Conservation (phyloP, 2,888 invertebrate genomes). For the Cephalotes varians region DNA sequence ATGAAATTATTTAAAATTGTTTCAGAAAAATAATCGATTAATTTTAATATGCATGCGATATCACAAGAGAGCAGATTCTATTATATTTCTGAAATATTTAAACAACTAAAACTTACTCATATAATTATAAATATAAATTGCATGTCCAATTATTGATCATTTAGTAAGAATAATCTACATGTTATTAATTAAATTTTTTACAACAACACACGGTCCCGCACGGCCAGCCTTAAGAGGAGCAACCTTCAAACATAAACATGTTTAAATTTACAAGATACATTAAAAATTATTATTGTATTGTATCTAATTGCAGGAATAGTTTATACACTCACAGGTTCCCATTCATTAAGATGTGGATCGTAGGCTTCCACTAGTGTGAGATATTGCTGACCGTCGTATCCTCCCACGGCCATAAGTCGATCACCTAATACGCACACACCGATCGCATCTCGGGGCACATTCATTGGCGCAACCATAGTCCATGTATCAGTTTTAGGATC, state of each 20-base stretch:
- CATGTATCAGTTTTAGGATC: slow-evolving; percentile 93
- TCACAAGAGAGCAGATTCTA: slow-evolving; percentile 37
- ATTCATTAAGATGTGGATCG: slow-evolving; percentile 93
- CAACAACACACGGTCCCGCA: slow-evolving; percentile 95
- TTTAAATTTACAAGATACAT: slow-evolving; percentile 13
- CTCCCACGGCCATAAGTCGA: slow-evolving; percentile 93
- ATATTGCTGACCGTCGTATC: slow-evolving; percentile 96
- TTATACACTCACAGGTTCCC: slow-evolving; percentile 87
- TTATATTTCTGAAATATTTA: slow-evolving; percentile 19
- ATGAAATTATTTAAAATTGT: slow-evolving; percentile 21
- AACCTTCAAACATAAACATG: slow-evolving; percentile 87
- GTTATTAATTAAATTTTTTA: slow-evolving; percentile 72
- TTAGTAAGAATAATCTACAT: slow-evolving; percentile 12
- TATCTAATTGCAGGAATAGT: not conserved
- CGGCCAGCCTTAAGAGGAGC: slow-evolving; percentile 93
- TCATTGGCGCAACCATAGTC: slow-evolving; percentile 94
- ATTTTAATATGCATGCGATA: slow-evolving; percentile 27
- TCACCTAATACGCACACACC: slow-evolving; percentile 95
- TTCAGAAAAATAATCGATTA: slow-evolving; percentile 24
- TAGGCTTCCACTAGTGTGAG: slow-evolving; percentile 95
- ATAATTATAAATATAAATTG: not conserved
- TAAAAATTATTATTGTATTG: slow-evolving; percentile 3
- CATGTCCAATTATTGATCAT: not conserved
- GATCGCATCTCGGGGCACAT: slow-evolving; percentile 94
- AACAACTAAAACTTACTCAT: no score